These are phyloP conservation scores for Girardinichthys multiradiatus DNA, from an alignment of 2,113 vertebrate species.

Conservation along the genomic window DNA sequence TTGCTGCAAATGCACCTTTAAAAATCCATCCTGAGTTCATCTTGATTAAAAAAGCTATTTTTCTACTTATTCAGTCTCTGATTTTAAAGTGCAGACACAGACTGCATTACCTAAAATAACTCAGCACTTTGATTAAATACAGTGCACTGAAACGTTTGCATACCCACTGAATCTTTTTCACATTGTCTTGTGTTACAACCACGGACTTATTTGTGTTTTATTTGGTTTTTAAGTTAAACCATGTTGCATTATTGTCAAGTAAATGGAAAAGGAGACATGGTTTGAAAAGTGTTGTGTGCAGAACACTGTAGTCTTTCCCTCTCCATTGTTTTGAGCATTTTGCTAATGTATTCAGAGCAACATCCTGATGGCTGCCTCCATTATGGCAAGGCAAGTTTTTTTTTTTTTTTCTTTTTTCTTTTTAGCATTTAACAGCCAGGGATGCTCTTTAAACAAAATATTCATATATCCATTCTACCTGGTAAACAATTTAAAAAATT, in stretches of 20 bases:
- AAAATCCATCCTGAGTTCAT: slow-evolving; percentile 5
- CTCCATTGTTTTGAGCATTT: not conserved
- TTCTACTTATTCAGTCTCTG: slow-evolving; percentile 7
- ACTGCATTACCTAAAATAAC: slow-evolving; percentile 8
- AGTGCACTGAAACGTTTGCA: not conserved
- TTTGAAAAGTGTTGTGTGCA: too few relatives aligned
- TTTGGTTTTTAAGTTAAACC: not conserved
- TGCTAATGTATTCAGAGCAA: not conserved
- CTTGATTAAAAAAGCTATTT: slow-evolving; percentile 9
- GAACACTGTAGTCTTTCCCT: not conserved
- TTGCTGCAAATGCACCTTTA: slow-evolving; percentile 16
- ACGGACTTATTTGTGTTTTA: not conserved
- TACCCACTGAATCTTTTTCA: not conserved
- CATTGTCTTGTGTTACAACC: not conserved
- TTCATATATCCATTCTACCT: too few relatives aligned
- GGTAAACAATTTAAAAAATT: too few relatives aligned
- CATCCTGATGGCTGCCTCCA: not conserved
- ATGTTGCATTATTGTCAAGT: not conserved
- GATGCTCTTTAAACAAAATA: too few relatives aligned
- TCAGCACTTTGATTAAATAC: not conserved
- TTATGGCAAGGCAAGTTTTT: not conserved
- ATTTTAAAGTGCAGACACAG: not conserved
- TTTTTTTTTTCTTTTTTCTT: too few relatives aligned
- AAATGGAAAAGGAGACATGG: too few relatives aligned
- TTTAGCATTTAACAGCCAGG: too few relatives aligned